Conservation (phyloP, 2,113 vertebrate genomes). For the Herpailurus yagouaroundi region DNA sequence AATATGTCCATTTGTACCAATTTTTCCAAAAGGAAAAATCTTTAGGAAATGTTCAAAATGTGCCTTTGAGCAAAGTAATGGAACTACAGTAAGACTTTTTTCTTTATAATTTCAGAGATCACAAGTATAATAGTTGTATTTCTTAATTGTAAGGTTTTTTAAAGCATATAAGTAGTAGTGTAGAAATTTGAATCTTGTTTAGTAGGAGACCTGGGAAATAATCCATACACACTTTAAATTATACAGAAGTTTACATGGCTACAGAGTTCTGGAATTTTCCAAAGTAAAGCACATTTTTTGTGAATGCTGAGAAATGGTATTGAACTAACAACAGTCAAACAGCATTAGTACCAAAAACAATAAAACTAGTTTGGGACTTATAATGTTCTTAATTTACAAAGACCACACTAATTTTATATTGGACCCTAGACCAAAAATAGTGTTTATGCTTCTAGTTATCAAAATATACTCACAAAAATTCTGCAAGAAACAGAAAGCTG, state of each 20-base stretch:
- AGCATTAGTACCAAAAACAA: neutral
- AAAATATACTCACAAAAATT: neutral
- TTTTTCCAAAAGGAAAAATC: neutral
- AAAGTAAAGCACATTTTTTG: constrained; percentile 8
- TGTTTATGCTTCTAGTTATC: neutral
- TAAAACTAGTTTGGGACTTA: neutral
- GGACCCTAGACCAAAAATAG: neutral
- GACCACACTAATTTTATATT: neutral
- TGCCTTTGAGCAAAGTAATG: constrained; percentile 1
- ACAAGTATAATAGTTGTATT: neutral
- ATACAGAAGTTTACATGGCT: neutral
- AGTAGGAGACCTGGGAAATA: neutral
- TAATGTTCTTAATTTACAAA: constrained; percentile 30
- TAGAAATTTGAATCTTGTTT: neutral
- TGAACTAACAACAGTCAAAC: neutral
- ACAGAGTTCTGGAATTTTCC: neutral
- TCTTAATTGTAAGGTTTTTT: constrained; percentile 3
- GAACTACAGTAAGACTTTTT: neutral
- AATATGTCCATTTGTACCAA: neutral
- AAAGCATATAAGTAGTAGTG: neutral
- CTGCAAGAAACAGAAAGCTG: constrained; percentile 8
- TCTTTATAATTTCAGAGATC: neutral
- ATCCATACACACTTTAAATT: neutral
- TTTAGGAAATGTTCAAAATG: constrained; percentile 21
- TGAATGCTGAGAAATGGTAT: neutral